These are phyloP conservation scores for Drosophila borborema DNA, from an alignment of 2,888 invertebrate genomes.

Conservation along the genomic window DNA sequence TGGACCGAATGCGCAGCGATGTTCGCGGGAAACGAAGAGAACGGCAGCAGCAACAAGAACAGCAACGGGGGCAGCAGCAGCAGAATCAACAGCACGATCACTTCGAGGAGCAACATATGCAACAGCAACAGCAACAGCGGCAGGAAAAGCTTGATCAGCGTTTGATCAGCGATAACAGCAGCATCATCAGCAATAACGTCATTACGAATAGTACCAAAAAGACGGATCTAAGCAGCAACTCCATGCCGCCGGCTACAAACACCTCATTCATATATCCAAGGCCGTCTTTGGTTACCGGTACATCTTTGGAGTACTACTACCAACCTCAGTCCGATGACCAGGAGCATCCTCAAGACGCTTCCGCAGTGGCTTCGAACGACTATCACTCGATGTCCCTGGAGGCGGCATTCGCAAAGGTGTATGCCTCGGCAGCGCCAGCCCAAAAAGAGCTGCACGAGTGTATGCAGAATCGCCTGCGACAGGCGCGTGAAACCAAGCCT, in stretches of 20 bases:
- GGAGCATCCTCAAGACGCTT: neutral
- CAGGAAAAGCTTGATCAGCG: constrained; percentile 9
- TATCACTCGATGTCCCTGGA: constrained; percentile 31
- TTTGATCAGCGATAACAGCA: constrained; percentile 13
- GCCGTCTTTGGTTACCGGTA: neutral
- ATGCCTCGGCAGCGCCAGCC: constrained; percentile 62
- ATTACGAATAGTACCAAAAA: constrained; percentile 8
- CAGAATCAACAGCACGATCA: constrained; percentile 1
- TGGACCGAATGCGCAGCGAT: constrained; percentile 72
- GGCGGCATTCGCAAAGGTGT: constrained; percentile 63
- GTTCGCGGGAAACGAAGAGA: constrained; percentile 46
- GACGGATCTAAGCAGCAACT: neutral
- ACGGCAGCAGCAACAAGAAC: constrained; percentile 32
- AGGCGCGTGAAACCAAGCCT: constrained; percentile 80
- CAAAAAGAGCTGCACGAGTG: constrained; percentile 43
- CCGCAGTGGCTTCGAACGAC: neutral
- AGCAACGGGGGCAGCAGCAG: constrained; percentile 21
- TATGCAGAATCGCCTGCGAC: constrained; percentile 72
- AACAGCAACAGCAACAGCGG: constrained; percentile 28
- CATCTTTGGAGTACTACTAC: constrained; percentile 25
- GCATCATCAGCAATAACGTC: constrained; percentile 14
- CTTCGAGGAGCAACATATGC: neutral
- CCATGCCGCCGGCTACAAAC: neutral
- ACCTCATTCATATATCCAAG: constrained; percentile 3
- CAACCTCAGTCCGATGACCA: constrained; percentile 1